These are phyloP conservation scores for Zaprionus capensis DNA, from an alignment of 1,140 invertebrate species.

Conservation along the genomic window DNA sequence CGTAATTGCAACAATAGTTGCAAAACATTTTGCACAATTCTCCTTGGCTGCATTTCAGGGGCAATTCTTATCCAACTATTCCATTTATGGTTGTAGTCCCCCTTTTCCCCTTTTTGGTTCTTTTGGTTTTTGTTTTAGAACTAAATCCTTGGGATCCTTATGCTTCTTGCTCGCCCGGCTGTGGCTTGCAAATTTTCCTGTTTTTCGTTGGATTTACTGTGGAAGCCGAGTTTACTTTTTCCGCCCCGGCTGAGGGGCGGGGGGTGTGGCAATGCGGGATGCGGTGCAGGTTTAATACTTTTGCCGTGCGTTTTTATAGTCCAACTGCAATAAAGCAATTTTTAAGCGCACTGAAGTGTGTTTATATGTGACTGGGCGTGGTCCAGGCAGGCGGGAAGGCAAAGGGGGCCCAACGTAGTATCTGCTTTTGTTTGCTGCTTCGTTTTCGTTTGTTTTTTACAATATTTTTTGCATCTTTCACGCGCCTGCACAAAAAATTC, in stretches of 20 bases:
- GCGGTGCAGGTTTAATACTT: constrained; percentile 42
- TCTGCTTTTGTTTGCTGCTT: constrained; percentile 49
- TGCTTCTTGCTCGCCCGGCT: constrained; percentile 61
- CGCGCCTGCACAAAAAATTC: constrained; percentile 82
- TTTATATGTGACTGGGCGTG: constrained; percentile 77
- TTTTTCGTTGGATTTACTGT: constrained; percentile 64
- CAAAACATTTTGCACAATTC: constrained; percentile 63
- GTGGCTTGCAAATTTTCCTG: constrained; percentile 81
- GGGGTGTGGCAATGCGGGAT: not conserved
- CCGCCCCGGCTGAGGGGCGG: constrained; percentile 7
- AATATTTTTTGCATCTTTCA: constrained; percentile 74
- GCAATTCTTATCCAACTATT: constrained; percentile 51
- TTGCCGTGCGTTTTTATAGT: constrained; percentile 81
- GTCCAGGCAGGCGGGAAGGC: constrained; percentile 1
- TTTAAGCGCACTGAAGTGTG: constrained; percentile 82
- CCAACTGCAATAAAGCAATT: constrained; percentile 82
- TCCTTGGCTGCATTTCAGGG: constrained; percentile 49
- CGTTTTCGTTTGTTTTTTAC: constrained; percentile 39
- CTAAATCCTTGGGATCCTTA: constrained; percentile 68
- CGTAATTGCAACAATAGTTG: constrained; percentile 65
- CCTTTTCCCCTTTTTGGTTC: not conserved
- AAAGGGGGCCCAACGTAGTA: constrained; percentile 20
- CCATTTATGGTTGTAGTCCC: constrained; percentile 22
- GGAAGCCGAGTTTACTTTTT: constrained; percentile 49
- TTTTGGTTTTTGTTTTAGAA: constrained; percentile 53